Percentiles rank a stretch among this genome's conserved stretches.
Evolutionary conservation across 2,797 vertebrate genomes (phyloP).

Genomic region (Sternarchorhynchus goeldii): DNA sequence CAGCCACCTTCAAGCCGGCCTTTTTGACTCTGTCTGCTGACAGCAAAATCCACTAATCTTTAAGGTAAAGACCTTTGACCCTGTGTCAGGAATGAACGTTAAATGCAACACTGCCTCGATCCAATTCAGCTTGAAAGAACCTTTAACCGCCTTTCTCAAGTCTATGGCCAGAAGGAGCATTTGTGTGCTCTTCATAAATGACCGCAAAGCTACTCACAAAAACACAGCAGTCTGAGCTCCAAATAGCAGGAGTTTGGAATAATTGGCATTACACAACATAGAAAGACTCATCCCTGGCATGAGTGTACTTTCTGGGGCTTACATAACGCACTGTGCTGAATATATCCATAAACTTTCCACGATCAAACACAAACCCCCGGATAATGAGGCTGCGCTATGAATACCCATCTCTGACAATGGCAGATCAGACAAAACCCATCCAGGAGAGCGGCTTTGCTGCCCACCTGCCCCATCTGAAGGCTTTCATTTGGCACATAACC

Average conservation of each 20-base stretch:
- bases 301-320: constrained; percentile 8
- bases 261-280: constrained; percentile 23
- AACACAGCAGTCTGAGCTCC: not conserved
- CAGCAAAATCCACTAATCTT: not conserved
- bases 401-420: not conserved
- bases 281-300: constrained; percentile 6
- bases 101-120: not conserved
- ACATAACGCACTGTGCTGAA: constrained; percentile 24
- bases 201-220: not conserved
- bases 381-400: not conserved
- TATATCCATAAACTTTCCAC: constrained; percentile 13
- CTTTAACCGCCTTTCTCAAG: not conserved
- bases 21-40: constrained; percentile 2
- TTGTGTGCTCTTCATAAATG: not conserved
- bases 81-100: not conserved
- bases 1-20: constrained; percentile 1
- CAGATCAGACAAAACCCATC: not conserved
- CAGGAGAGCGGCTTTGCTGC: not conserved
- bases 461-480: not conserved
- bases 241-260: constrained; percentile 9
- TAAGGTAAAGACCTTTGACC: constrained; percentile 4
- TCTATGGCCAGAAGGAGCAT: not conserved
- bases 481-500: not conserved
- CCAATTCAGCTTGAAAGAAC: not conserved
- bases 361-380: not conserved